Evolutionary conservation across 2,888 invertebrate species (phyloP).

Genomic region (Phengaris arion): DNA sequence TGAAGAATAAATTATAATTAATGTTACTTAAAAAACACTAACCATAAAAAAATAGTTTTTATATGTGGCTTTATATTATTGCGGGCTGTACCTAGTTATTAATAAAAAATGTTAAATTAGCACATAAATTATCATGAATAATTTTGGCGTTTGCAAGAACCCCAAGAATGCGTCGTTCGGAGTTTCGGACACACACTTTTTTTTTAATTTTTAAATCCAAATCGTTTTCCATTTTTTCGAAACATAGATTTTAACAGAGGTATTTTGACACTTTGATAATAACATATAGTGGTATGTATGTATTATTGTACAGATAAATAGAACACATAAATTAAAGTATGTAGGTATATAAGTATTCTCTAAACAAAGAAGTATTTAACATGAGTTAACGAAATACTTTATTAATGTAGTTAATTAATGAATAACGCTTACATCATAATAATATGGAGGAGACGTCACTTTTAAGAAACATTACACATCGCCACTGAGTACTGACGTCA

Average conservation of each 20-base stretch:
- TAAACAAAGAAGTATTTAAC: background rate
- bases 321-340: too few species aligned
- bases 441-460: background rate
- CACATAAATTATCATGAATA: too few species aligned
- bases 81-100: background rate
- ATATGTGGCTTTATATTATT: background rate
- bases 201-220: background rate
- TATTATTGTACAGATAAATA: too few species aligned
- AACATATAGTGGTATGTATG: too few species aligned
- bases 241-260: background rate
- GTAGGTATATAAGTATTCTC: background rate
- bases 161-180: too few species aligned
- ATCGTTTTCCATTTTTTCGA: background rate
- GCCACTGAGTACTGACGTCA: background rate
- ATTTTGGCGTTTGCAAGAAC: too few species aligned
- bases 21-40: too few species aligned
- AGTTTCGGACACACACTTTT: too few species aligned
- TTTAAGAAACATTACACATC: slow-evolving; percentile 13
- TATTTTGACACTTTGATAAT: background rate
- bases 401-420: slow-evolving; percentile 19
- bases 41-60: too few species aligned
- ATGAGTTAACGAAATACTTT: background rate
- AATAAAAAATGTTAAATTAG: too few species aligned
- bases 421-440: slow-evolving; percentile 21
- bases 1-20: slow-evolving; percentile 5